phyloP scores from a whole-genome alignment of 1,140 invertebrate species.

The Scylla paramamosain region DNA sequence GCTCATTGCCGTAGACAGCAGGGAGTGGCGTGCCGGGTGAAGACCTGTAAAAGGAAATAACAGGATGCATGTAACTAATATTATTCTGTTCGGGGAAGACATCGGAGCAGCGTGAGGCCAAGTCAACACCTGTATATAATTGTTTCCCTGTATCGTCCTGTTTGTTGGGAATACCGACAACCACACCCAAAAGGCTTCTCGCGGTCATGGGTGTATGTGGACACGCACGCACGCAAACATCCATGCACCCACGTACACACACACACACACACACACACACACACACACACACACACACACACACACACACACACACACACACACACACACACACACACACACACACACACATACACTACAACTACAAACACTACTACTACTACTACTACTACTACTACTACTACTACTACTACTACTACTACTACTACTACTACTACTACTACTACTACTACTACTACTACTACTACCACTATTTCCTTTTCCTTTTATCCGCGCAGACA shows the following conservation, averaged over 20 bases:
- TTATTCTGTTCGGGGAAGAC: no score
- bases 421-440: constrained; percentile 46
- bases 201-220: background rate
- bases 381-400: background rate
- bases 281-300: constrained; percentile 21
- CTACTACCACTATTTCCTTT: background rate
- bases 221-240: background rate
- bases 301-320: constrained; percentile 11
- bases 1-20: background rate
- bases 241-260: background rate
- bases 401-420: constrained; percentile 44
- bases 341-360: background rate
- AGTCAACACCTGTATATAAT: no score
- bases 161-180: no score
- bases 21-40: background rate
- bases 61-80: no score
- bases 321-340: constrained; percentile 10
- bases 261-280: background rate
- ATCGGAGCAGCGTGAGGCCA: no score
- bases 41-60: no score
- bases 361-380: background rate
- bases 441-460: constrained; percentile 44
- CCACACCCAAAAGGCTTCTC: no score
- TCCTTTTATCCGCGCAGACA: background rate
- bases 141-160: no score